These are phyloP conservation scores for Thera obeliscata DNA, from an alignment of 2,888 invertebrate species.

Conservation along the genomic window DNA sequence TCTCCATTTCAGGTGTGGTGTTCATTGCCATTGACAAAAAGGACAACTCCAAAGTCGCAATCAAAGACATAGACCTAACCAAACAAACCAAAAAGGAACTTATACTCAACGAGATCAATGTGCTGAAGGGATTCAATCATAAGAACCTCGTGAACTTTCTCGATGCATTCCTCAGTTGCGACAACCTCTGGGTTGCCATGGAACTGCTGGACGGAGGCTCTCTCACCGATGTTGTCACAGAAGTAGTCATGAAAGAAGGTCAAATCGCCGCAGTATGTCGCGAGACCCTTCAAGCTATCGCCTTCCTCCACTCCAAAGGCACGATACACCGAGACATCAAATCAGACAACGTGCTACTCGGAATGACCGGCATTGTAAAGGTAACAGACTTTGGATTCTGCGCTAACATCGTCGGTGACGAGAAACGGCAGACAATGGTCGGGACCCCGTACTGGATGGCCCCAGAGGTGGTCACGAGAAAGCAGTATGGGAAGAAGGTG, in stretches of 20 bases:
- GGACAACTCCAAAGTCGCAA: slow-evolving; percentile 92
- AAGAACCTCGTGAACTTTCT: slow-evolving; percentile 98
- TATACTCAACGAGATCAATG: slow-evolving; percentile 96
- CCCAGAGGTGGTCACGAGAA: slow-evolving; percentile 95
- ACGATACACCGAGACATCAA: slow-evolving; percentile 98
- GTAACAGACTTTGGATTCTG: slow-evolving; percentile 99
- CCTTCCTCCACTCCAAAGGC: slow-evolving; percentile 94
- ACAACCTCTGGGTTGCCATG: slow-evolving; percentile 98
- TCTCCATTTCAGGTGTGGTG: slow-evolving; percentile 88
- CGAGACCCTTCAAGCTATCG: slow-evolving; percentile 93
- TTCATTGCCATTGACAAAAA: slow-evolving; percentile 93
- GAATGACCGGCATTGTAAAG: slow-evolving; percentile 96
- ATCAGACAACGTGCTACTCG: slow-evolving; percentile 97
- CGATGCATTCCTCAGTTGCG: slow-evolving; percentile 95
- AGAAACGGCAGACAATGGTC: slow-evolving; percentile 98
- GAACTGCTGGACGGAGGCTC: slow-evolving; percentile 97
- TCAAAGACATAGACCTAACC: slow-evolving; percentile 97
- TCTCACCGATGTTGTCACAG: slow-evolving; percentile 98
- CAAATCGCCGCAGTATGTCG: slow-evolving; percentile 98
- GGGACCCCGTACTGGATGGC: slow-evolving; percentile 99
- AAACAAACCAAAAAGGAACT: slow-evolving; percentile 98
- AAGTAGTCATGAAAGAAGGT: slow-evolving; percentile 97
- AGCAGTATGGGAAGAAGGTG: slow-evolving; percentile 96
- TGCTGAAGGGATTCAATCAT: slow-evolving; percentile 95
- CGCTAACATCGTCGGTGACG: slow-evolving; percentile 97